Evolutionary conservation across 2,888 invertebrate species (phyloP), one percentile per base, ranked within the genome.

Genomic region (Galerucella pusilla): DNA sequence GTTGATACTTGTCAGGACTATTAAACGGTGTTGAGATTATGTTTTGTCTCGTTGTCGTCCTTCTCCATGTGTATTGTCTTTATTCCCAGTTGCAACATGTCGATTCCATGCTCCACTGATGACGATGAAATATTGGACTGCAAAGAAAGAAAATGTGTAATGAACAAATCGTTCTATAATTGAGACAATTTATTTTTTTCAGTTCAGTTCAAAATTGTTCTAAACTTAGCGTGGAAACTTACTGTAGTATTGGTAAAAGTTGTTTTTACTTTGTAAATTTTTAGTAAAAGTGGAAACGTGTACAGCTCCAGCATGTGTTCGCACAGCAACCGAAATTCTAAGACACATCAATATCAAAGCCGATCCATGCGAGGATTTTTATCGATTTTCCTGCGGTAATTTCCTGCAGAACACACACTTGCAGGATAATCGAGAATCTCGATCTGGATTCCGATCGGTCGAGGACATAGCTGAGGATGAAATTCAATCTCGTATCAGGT

Each of bases 321-420:
- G 75, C 28, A 79, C 80, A 92, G 93, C 94, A 0, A 91, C 92
- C 3, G 90, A 90, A 77, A 88, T 94, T 25, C 87, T 94, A 52
- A 87, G 89, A 74, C 92, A 92, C 84, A 92, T 94, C 90, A 92
- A 94, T 81, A 86, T 88, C 3, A 86, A 87, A 9, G 90, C 92
- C 35, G 91, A 93, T 78, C 94, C 94, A 0, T 94, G 94, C 83
- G 93, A 94, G 80, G 93, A 94, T 85, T 94, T 94, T 87, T 94
- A 94, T 86, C 89, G 91, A 81, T 94, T 93, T 84, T 91, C 94
- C 1, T 94, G 94, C 83, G 94, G 94, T 11, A 90, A 90, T 12
- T 94, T 94, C 86, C 87, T 93, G 67, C 90, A 91, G 82, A 90
- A 89, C 75, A 92, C 91, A 0, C 88, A 90, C 67, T 93, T 94